Base-by-base conservation (phyloP, 2,797 vertebrate genomes). In the Cirrhinus molitorella region DNA sequence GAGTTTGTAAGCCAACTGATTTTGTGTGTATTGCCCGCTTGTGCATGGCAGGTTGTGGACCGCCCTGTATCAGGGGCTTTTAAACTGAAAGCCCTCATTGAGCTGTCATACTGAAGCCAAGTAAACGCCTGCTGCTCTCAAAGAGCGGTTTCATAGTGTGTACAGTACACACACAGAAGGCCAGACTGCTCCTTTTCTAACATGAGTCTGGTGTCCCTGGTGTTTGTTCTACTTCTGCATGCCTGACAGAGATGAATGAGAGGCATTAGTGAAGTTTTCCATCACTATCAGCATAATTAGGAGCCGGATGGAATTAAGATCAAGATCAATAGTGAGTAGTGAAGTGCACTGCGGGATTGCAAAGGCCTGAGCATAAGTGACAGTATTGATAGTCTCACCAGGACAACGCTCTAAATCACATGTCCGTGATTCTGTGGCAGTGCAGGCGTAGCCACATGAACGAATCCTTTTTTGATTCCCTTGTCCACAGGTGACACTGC, bases 401-500 rank as follows among this genome's bases (percentile, higher is more conserved):
- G 94, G 93, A 81, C 95, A 96, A 13, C 16, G 91, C 0, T 89
- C 86, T 45, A 95, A 90, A 63, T 94, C 90, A 0, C 96, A 96
- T n/a, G 90, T 93, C 11, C 92, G 89, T 0, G 95, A 94, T 86
- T 96, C 93, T 0, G 94, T 95, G 0, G 94, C 94, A 6, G 92
- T 94, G 85, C 96, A 96, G 83, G 95, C 89, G 0, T 93, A 95
- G 71, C 95, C 94, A n/a, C 96, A 96, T 75, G 94, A 93, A 4
- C 92, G 92, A 0, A 92, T 94, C 83, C 96, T 94, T 88, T 92
- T 94, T 93, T 96, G 96, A 83, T 87, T 94, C 75, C 95, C 91
- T 0, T 86, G 90, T 79, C 95, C 92, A 70, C 95, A 96, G 28
- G 94, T 95, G 74, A 90, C 91, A 31, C 91, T 94, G 89, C 96